Conservation (phyloP, 1,140 invertebrate genomes). For the Scaptomyza hsui region DNA sequence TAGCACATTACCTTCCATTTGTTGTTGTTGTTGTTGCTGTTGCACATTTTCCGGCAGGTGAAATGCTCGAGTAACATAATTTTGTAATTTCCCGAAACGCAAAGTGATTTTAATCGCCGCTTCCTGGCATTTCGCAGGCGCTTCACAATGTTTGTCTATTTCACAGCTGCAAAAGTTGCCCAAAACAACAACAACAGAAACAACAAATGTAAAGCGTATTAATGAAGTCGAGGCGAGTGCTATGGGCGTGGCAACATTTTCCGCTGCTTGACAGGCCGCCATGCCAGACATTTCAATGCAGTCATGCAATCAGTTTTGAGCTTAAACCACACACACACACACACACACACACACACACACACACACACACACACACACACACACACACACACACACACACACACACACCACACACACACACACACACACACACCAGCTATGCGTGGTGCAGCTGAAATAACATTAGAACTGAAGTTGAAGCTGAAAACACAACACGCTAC, state of each 20-base stretch:
- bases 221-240: slow-evolving; percentile 15
- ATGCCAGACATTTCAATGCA: slow-evolving; percentile 27
- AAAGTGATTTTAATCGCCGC: slow-evolving; percentile 78
- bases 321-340: slow-evolving; percentile 1
- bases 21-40: slow-evolving; percentile 22
- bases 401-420: neutral
- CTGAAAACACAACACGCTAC: slow-evolving; percentile 5
- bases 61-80: slow-evolving; percentile 70
- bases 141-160: slow-evolving; percentile 21
- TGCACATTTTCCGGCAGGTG: slow-evolving; percentile 72
- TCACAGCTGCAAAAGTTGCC: neutral
- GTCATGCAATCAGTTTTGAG: slow-evolving; percentile 29
- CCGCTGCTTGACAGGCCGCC: slow-evolving; percentile 34
- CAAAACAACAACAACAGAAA: slow-evolving; percentile 11
- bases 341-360: slow-evolving; percentile 1
- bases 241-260: slow-evolving; percentile 24
- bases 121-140: slow-evolving; percentile 49
- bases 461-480: neutral
- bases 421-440: neutral
- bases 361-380: neutral
- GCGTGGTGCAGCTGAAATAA: neutral
- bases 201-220: slow-evolving; percentile 2
- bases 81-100: slow-evolving; percentile 73
- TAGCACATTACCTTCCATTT: slow-evolving; percentile 15
- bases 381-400: neutral